Percentiles rank a stretch among this genome's conserved stretches.
These are phyloP conservation scores for Hydroisotoma schaefferi DNA, from an alignment of 2,888 invertebrate genomes.

Conservation along the genomic window DNA sequence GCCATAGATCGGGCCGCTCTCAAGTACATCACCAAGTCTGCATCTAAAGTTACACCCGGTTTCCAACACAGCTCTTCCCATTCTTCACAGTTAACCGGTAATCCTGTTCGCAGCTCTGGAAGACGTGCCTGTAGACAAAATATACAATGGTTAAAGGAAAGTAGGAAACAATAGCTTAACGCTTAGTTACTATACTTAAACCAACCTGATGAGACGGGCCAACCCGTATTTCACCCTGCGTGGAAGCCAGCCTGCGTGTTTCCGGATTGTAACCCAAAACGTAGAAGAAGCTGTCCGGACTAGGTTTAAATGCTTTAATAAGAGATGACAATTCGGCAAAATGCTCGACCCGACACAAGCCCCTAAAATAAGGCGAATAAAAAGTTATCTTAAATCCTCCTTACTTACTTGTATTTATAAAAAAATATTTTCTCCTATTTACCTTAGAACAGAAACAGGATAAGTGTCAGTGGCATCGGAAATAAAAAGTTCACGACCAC, in stretches of 20 bases:
- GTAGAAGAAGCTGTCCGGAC: slow-evolving; percentile 57
- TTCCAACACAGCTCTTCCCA: slow-evolving; percentile 91
- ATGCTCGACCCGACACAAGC: slow-evolving; percentile 57
- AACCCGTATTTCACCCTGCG: slow-evolving; percentile 60
- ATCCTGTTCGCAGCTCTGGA: slow-evolving; percentile 58
- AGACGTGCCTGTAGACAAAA: slow-evolving; percentile 58
- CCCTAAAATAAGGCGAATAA: slow-evolving; percentile 51
- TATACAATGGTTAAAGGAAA: background rate
- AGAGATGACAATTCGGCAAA: slow-evolving; percentile 56
- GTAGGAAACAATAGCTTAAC: background rate
- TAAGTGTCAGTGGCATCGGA: slow-evolving; percentile 57
- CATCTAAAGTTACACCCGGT: slow-evolving; percentile 87
- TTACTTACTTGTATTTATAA: background rate
- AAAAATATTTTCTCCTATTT: slow-evolving; percentile 21
- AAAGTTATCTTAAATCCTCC: background rate
- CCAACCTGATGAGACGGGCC: slow-evolving; percentile 59
- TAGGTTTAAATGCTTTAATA: slow-evolving; percentile 53
- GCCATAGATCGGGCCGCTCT: slow-evolving; percentile 96
- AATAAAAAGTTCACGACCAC: slow-evolving; percentile 56
- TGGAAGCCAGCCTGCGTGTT: slow-evolving; percentile 52
- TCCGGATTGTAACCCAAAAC: slow-evolving; percentile 57
- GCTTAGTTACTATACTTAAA: background rate
- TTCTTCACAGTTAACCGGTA: slow-evolving; percentile 55
- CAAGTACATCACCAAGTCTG: slow-evolving; percentile 95
- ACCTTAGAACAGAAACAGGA: slow-evolving; percentile 56